Evolutionary conservation across 1,140 invertebrate species (phyloP).

Genomic region (Coptotermes formosanus): DNA sequence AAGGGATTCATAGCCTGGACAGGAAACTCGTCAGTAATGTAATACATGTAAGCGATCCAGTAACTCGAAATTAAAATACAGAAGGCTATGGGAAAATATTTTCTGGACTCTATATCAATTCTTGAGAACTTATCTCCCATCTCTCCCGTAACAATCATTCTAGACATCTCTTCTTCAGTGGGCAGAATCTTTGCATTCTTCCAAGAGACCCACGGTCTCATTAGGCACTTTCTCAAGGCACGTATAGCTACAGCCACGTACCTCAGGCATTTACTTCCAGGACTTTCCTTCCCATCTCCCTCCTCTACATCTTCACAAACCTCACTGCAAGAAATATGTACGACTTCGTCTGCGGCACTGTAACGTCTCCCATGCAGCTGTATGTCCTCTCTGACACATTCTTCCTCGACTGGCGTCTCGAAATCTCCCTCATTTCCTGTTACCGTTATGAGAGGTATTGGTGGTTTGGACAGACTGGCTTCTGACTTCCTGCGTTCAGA

Average conservation of each 20-base stretch:
- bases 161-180: constrained; percentile 32
- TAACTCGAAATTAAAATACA: constrained; percentile 90
- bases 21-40: constrained; percentile 43
- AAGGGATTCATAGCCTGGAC: background rate
- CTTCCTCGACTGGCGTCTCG: background rate
- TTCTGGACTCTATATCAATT: constrained; percentile 54
- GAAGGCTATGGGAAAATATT: constrained; percentile 71
- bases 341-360: background rate
- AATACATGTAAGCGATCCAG: constrained; percentile 87
- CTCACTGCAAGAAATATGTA: background rate
- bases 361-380: background rate
- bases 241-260: background rate
- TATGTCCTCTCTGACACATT: background rate
- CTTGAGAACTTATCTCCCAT: constrained; percentile 44
- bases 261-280: background rate
- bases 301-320: background rate
- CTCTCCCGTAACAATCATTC: constrained; percentile 31
- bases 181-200: constrained; percentile 28
- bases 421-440: background rate
- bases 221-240: background rate
- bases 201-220: constrained; percentile 22
- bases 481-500: background rate
- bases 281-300: background rate
- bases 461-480: background rate
- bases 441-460: background rate